Percentiles rank a stretch among this genome's conserved stretches.
These are phyloP conservation scores for Labrus mixtus DNA, from an alignment of 2,113 vertebrate species.

Conservation along the genomic window DNA sequence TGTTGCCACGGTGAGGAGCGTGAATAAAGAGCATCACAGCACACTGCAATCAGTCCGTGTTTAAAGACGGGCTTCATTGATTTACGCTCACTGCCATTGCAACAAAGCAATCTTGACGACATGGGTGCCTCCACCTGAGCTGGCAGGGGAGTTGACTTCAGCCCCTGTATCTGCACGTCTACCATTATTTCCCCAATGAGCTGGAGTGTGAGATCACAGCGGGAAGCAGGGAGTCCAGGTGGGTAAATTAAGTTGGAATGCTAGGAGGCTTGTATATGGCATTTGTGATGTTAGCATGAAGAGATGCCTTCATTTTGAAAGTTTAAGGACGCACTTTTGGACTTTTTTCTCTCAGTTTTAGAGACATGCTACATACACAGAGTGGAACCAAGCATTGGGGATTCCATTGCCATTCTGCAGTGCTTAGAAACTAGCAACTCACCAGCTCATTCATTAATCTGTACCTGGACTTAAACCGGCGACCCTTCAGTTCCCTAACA, in stretches of 20 bases:
- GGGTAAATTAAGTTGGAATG: background rate
- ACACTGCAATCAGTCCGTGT: constrained; percentile 20
- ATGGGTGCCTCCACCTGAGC: constrained; percentile 10
- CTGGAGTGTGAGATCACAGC: constrained; percentile 11
- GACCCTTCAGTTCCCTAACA: too few relatives aligned
- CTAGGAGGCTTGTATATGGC: too few relatives aligned
- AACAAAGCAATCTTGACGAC: constrained; percentile 4
- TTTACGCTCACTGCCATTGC: constrained; percentile 14
- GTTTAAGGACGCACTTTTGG: too few relatives aligned
- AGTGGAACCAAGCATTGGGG: too few relatives aligned
- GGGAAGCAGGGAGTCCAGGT: background rate
- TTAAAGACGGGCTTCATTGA: constrained; percentile 35
- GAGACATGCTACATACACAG: too few relatives aligned
- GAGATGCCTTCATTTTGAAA: too few relatives aligned
- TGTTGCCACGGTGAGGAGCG: constrained; percentile 66
- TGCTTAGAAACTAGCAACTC: too few relatives aligned
- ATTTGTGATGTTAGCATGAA: too few relatives aligned
- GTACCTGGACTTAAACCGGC: too few relatives aligned
- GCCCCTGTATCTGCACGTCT: background rate
- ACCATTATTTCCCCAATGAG: constrained; percentile 9
- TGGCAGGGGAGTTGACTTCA: constrained; percentile 10
- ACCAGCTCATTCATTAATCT: too few relatives aligned
- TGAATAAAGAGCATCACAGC: constrained; percentile 45
- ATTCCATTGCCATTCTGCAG: too few relatives aligned
- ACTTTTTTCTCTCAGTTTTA: too few relatives aligned